Conservation (phyloP, 1,140 invertebrate genomes). For the Drosophila seguyi region DNA sequence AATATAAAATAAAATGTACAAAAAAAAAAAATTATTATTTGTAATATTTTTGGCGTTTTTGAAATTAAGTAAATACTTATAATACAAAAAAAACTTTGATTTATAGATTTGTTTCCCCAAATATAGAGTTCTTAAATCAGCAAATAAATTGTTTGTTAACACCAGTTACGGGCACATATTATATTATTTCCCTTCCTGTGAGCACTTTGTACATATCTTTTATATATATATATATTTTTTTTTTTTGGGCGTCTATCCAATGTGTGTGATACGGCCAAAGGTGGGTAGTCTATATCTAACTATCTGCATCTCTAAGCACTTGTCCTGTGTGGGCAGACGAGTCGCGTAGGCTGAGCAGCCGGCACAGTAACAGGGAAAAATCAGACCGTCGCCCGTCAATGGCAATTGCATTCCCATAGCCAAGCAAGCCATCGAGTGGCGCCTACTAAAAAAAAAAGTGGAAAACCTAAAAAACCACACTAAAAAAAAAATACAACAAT, state of each 20-base stretch:
- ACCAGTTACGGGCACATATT: too few species aligned
- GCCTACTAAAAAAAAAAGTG: constrained; percentile 37
- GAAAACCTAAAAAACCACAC: background rate
- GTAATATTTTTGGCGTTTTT: background rate
- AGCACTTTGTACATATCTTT: background rate
- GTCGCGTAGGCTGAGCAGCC: constrained; percentile 53
- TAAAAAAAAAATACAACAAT: background rate
- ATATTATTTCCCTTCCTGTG: too few species aligned
- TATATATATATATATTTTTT: too few species aligned
- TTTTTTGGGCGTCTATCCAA: constrained; percentile 60
- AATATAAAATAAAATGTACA: background rate
- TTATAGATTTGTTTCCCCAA: too few species aligned
- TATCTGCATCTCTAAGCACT: constrained; percentile 65
- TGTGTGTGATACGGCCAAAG: constrained; percentile 45
- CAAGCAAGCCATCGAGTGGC: constrained; percentile 45
- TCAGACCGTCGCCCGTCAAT: constrained; percentile 51
- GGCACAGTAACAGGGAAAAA: constrained; percentile 53
- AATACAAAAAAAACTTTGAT: too few species aligned
- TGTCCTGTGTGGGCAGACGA: constrained; percentile 62
- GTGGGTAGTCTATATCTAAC: constrained; percentile 16
- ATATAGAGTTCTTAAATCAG: background rate
- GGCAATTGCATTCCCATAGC: constrained; percentile 36
- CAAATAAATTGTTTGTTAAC: background rate
- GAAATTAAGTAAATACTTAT: background rate
- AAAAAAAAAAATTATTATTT: background rate